Evolutionary conservation across 2,797 vertebrate species (phyloP), one percentile per base, ranked within the genome.

Genomic region (Novumbra hubbsi): DNA sequence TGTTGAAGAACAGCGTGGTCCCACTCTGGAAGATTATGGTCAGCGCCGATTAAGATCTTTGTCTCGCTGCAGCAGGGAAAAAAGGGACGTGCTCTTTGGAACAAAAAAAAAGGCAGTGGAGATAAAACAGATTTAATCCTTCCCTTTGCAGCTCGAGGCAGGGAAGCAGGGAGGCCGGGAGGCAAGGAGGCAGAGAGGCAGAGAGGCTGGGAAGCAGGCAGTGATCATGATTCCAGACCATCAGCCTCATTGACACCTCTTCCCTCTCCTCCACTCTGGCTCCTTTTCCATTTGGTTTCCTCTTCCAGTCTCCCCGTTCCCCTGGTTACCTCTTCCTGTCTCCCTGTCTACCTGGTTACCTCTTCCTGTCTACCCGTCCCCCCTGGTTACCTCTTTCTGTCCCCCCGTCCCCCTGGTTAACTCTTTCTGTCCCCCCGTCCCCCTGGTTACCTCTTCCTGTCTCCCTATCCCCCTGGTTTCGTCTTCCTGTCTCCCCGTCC

Each of bases 51-150:
- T 91, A 91, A 88, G 84, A 92, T 92, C 86, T 92, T 86, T 90
- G 84, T 90, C 89, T 91, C 87, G 82, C 74, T 88, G 85, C 86
- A 83, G 86, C 81, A 77, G 76, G 67, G 71, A 21, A 60, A 14
- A 75, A 75, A 71, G 68, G 65, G 70, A 75, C 41, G 68, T 66
- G 71, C 62, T 75, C 65, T 79, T 67, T 78, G 70, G 84, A 87
- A 90, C 88, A 80, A 86, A 90, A 86, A 78, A 85, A 78, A 85
- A 84, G 77, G 86, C 86, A 62, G 71, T 75, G 65, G 81, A 90
- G 88, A 92, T 91, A 87, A 90, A 92, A 90, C 84, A 86, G 87
- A 92, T 92, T 84, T 91, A 92, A 91, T 88, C 84, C 87, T 89
- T 90, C 88, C 77, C 83, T 85, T 81, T 73, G 55, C 76, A 86